Percentiles rank a stretch among this genome's conserved stretches.
Conservation (phyloP, 2,888 invertebrate species). For the Ligdia adustata region DNA sequence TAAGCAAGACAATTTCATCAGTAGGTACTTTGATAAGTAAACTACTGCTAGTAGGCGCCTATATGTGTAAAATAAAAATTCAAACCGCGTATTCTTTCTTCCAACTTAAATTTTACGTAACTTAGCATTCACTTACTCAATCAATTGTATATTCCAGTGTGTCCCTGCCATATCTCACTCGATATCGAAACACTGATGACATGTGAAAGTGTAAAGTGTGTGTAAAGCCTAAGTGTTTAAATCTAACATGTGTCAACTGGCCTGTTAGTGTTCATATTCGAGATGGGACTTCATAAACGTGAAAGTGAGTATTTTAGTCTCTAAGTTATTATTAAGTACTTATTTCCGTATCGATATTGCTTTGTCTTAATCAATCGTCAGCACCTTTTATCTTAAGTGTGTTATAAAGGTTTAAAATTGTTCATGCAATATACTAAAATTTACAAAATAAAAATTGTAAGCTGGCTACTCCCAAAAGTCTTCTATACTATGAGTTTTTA, state of each 20-base stretch:
- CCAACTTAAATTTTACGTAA: slow-evolving; percentile 26
- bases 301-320: slow-evolving; percentile 64
- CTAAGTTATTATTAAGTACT: not conserved
- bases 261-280: slow-evolving; percentile 43
- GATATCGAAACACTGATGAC: slow-evolving; percentile 47
- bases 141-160: slow-evolving; percentile 18
- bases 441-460: no score
- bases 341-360: no score
- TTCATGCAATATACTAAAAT: no score
- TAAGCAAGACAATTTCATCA: no score
- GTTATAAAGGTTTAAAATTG: no score
- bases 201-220: slow-evolving; percentile 59
- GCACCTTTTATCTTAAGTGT: not conserved
- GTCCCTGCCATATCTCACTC: slow-evolving; percentile 11
- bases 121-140: not conserved
- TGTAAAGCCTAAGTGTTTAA: slow-evolving; percentile 18
- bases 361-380: not conserved
- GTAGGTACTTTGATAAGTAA: no score
- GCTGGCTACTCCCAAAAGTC: no score
- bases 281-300: slow-evolving; percentile 72
- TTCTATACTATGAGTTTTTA: no score
- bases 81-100: slow-evolving; percentile 20
- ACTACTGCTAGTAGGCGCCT: no score
- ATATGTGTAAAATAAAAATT: slow-evolving; percentile 19
- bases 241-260: slow-evolving; percentile 43